These are phyloP conservation scores for Euthynnus affinis DNA, from an alignment of 2,797 vertebrate genomes.

Conservation along the genomic window DNA sequence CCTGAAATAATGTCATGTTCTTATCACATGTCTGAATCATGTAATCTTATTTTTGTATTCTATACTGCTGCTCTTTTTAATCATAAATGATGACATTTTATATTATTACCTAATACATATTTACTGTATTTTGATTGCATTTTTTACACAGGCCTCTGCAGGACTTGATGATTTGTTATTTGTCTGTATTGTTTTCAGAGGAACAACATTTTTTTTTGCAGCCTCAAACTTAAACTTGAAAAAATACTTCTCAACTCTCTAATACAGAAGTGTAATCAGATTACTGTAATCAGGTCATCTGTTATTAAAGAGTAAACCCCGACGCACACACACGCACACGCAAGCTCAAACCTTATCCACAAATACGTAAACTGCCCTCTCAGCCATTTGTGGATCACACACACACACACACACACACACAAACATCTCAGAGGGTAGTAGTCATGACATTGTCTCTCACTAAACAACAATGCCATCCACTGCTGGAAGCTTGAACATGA, in stretches of 20 bases:
- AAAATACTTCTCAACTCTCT: too few species aligned
- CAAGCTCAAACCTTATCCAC: background rate
- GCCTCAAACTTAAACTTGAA: background rate
- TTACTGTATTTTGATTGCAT: too few species aligned
- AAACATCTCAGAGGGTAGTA: slow-evolving; percentile 26
- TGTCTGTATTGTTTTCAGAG: background rate
- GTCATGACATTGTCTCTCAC: slow-evolving; percentile 51
- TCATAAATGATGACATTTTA: too few species aligned
- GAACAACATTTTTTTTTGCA: background rate
- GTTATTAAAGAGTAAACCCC: slow-evolving; percentile 6
- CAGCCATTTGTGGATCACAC: background rate
- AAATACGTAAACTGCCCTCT: background rate
- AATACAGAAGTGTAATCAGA: background rate
- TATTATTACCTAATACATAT: background rate
- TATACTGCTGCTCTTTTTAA: too few species aligned
- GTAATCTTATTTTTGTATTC: background rate
- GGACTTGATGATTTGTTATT: background rate
- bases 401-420: slow-evolving; percentile 11
- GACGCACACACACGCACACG: slow-evolving; percentile 8
- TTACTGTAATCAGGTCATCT: background rate
- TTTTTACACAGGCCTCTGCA: too few species aligned
- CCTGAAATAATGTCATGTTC: too few species aligned
- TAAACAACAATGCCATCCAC: slow-evolving; percentile 38
- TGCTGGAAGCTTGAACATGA: slow-evolving; percentile 45
- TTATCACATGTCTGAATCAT: background rate